Conservation (phyloP, 2,888 invertebrate genomes). For the Sipunculus nudus region DNA sequence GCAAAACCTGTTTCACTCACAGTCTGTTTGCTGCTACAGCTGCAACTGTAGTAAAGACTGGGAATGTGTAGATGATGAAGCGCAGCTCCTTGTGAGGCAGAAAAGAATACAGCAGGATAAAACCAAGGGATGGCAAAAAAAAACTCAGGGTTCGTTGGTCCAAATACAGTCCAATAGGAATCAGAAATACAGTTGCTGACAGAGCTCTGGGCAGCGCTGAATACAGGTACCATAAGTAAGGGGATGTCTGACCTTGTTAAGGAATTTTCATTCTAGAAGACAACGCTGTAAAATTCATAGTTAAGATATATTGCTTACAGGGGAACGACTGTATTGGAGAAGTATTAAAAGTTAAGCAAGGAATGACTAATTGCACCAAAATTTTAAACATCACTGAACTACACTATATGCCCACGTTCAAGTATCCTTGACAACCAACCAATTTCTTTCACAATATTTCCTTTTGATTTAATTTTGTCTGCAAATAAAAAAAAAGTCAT, state of each 20-base stretch:
- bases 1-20: conserved; percentile 73
- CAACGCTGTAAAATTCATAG: too few species aligned
- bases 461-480: too few species aligned
- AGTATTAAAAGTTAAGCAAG: too few species aligned
- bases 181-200: conserved; percentile 80
- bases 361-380: too few species aligned
- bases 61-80: conserved; percentile 97
- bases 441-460: too few species aligned
- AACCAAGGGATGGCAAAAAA: conserved; percentile 68
- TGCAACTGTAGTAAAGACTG: conserved; percentile 87
- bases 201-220: conserved; percentile 94
- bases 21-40: conserved; percentile 87
- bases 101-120: conserved; percentile 90
- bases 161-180: conserved; percentile 69
- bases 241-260: conserved; percentile 65
- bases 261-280: too few species aligned
- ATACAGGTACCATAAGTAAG: conserved; percentile 98
- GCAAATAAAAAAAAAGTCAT: too few species aligned
- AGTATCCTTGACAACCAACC: too few species aligned
- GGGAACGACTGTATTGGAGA: too few species aligned
- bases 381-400: too few species aligned
- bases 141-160: conserved; percentile 75
- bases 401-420: too few species aligned
- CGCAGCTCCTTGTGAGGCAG: conserved; percentile 97
- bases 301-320: too few species aligned